Evolutionary conservation across 2,113 vertebrate species (phyloP), one percentile per base, ranked within the genome.

Genomic region (Zosterops pallidus): DNA sequence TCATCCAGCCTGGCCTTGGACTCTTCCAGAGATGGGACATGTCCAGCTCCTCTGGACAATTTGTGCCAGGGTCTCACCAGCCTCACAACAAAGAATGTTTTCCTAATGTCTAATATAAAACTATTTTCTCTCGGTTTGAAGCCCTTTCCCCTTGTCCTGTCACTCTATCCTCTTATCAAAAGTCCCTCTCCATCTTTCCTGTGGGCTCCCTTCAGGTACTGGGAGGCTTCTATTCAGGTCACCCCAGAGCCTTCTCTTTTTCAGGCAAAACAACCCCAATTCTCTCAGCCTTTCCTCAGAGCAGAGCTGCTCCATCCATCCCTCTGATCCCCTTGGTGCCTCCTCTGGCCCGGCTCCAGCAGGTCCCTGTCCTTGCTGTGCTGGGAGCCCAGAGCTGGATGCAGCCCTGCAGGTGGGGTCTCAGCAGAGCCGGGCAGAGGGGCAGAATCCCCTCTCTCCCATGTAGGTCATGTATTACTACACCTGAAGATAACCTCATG

Each of bases 401-500:
- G 39, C 35, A 90, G 49, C 71, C 20, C 56, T 83, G 6, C 55
- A 63, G 55, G 47, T 23, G 18, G 12, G 25, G 2, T 76, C 63
- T 76, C 53, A 75, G 0, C 60, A 60, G 4, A 29, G n/a, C 10
- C 1, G 59, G 5, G 21, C 3, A 72, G 42, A n/a, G 46, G 46
- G 5, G 17, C 39, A 26, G 26, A 42, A 63, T 63, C 12, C 10
- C 0, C 18, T 69, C 49, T 25, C 12, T 82, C 0, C 14, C 14
- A 0, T 83, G 8, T 24, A 63, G 35, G 3, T 37, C 31, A 15
- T 62, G 46, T 92, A 70, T 84, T 82, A 86, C 72, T 91, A 60
- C 10, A 49, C 64, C 42, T 97, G 91, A 97, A 94, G 46, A 89
- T 8, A 15, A 68, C n/a, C 41, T 67, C 69, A 41, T 71, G 47